These are phyloP conservation scores for Harpalus rufipes DNA, from an alignment of 2,888 invertebrate species.

Conservation along the genomic window DNA sequence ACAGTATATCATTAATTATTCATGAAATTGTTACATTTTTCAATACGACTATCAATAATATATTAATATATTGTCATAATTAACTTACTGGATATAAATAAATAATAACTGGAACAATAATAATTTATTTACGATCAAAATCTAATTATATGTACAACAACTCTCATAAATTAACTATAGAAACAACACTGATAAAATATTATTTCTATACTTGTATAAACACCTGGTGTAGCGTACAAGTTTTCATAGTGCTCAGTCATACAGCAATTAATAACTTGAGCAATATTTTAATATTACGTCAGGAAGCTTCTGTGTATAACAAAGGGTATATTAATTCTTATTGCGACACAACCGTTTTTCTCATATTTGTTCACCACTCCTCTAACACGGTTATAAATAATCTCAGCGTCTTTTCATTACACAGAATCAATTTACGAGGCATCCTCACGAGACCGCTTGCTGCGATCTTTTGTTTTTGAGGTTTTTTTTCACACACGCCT, in stretches of 20 bases:
- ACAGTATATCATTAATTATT: conserved; percentile 19
- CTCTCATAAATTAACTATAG: conserved; percentile 10
- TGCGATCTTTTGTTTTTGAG: conserved; percentile 57
- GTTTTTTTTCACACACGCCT: conserved; percentile 64
- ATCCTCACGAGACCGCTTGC: conserved; percentile 55
- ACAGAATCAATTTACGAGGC: conserved; percentile 61
- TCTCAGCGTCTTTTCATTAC: conserved; percentile 62
- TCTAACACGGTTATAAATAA: conserved; percentile 62
- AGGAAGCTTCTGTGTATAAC: conserved; percentile 53
- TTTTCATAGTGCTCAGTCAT: conserved; percentile 31
- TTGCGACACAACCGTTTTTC: conserved; percentile 58
- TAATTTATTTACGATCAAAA: conserved; percentile 48
- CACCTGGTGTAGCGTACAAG: conserved; percentile 20
- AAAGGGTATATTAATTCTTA: conserved; percentile 59
- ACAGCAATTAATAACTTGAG: conserved; percentile 45
- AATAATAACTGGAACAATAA: conserved; percentile 29
- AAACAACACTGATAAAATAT: conserved; percentile 22
- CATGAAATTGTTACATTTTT: conserved; percentile 13
- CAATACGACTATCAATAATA: background rate
- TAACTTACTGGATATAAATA: conserved; percentile 27
- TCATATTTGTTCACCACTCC: conserved; percentile 63
- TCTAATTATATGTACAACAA: conserved; percentile 29
- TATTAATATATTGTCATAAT: conserved; percentile 21
- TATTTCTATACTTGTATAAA: conserved; percentile 14
- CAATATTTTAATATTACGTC: conserved; percentile 60